A percentile compares a stretch with the other conserved stretches of the same genome.
Conservation (phyloP, 2,888 invertebrate genomes). For the Dryobotodes eremita region DNA sequence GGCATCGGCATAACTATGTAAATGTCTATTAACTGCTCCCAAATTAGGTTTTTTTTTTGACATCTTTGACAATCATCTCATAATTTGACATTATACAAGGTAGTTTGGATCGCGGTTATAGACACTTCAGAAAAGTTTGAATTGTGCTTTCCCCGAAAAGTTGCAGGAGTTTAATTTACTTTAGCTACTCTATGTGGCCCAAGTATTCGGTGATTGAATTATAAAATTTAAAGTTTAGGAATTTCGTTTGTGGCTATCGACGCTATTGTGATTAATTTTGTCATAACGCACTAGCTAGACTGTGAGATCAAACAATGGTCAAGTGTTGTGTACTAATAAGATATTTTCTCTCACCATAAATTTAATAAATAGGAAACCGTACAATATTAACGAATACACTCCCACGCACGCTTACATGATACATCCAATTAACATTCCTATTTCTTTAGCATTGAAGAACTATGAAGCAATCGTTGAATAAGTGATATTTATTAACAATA, state of each 20-base stretch:
- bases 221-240: background rate
- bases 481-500: constrained; percentile 5
- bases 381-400: constrained; percentile 3
- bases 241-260: background rate
- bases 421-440: constrained; percentile 5
- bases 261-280: background rate
- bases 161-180: background rate
- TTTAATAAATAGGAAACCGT: background rate
- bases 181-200: background rate
- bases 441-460: constrained; percentile 10
- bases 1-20: too few relatives aligned
- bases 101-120: too few relatives aligned
- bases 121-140: too few relatives aligned
- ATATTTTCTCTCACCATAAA: constrained; percentile 17
- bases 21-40: too few relatives aligned
- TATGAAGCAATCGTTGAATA: constrained; percentile 7
- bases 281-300: background rate
- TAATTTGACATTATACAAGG: too few relatives aligned
- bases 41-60: too few relatives aligned
- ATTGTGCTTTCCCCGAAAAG: background rate
- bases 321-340: background rate
- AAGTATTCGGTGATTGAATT: background rate
- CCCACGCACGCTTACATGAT: constrained; percentile 3
- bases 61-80: too few relatives aligned
- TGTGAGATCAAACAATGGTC: constrained; percentile 15